Base-by-base conservation (phyloP, 2,113 vertebrate genomes). In the Xenotilapia longispinis region DNA sequence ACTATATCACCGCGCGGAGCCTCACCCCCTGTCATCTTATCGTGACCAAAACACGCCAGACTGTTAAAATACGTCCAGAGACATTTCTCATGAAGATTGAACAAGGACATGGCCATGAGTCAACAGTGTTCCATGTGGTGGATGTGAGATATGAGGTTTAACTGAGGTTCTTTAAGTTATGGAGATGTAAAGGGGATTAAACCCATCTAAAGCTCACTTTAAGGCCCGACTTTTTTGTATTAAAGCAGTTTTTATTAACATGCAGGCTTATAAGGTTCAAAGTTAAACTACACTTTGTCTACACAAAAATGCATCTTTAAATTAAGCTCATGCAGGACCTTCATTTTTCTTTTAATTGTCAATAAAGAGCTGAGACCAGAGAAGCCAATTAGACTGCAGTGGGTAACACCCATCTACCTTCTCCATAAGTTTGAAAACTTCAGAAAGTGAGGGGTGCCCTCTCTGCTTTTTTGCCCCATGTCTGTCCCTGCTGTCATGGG, bases 21-120 rank as follows among this genome's bases (percentile, higher is more conserved):
- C 89, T 91, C 93, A 92, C 85, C 88, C 88, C 88, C 92, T 93
- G 87, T 93, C 92, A 93, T 95, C 80, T 87, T 65, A 91, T 90
- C 89, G 92, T 93, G 92, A 93, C 93, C 89, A 68, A 58, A 86
- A 79, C 87, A 33, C 63, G 80, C 83, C 63, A 83, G 19, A 80
- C 86, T 40, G 83, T 38, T 63, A 10, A 73, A 75, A 81, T 49
- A 57, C 80, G 63, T 92, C 86, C 12, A 4, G 38, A 86, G 78
- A 80, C 21, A 47, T 53, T 65, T 13, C n/a, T 28, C 3, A 0
- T 82, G 51, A 75, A 80, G 80, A 12, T 26, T 54, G 88, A 60
- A 80, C 82, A 82, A 78, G 31, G 85, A 19, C 70, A 11, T 45
- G 68, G 15, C 40, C 21, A 47, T 5, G 15, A 47, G 70, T 75